Percentiles rank a stretch among this genome's conserved stretches.
Evolutionary conservation across 92 coral and sea anemone genomes (phyloP).

Genomic region (Nematostella vectensis): DNA sequence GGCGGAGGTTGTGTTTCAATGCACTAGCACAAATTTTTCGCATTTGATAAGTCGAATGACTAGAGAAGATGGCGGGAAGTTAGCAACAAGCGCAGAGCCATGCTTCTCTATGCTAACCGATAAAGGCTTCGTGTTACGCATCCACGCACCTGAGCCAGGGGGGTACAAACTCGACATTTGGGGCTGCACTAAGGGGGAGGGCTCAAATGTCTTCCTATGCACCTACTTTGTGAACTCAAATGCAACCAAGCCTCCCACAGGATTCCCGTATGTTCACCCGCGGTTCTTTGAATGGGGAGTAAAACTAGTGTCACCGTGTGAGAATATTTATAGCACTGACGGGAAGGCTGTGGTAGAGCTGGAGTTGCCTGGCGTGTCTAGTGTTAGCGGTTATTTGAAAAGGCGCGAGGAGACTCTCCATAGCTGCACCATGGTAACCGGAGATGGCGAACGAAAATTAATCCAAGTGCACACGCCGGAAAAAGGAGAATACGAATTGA

Average conservation of each 20-base stretch:
- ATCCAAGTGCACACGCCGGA: conserved; percentile 32
- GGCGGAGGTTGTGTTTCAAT: conserved; percentile 26
- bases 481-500: conserved; percentile 32
- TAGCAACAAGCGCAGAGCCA: conserved; percentile 20
- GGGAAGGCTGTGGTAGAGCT: conserved; percentile 34
- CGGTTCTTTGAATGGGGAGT: conserved; percentile 28
- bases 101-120: conserved; percentile 23
- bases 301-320: conserved; percentile 33
- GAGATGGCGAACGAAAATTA: conserved; percentile 1
- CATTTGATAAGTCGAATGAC: conserved; percentile 21
- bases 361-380: conserved; percentile 17
- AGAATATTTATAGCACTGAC: conserved; percentile 35
- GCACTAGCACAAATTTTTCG: conserved; percentile 28
- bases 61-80: conserved; percentile 8
- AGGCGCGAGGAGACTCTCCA: conserved; percentile 23
- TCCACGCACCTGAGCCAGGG: conserved; percentile 44
- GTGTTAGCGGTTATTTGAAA: conserved; percentile 15
- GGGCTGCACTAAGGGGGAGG: conserved; percentile 32
- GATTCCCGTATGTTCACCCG: conserved; percentile 41
- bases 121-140: conserved; percentile 27
- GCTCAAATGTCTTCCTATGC: conserved; percentile 32
- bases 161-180: conserved; percentile 46
- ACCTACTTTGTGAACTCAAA: conserved; percentile 39
- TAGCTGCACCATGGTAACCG: conserved; percentile 6
- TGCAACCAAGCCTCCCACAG: conserved; percentile 16